Conservation (phyloP, 2,888 invertebrate genomes). For the Acanthacorydalis orientalis region DNA sequence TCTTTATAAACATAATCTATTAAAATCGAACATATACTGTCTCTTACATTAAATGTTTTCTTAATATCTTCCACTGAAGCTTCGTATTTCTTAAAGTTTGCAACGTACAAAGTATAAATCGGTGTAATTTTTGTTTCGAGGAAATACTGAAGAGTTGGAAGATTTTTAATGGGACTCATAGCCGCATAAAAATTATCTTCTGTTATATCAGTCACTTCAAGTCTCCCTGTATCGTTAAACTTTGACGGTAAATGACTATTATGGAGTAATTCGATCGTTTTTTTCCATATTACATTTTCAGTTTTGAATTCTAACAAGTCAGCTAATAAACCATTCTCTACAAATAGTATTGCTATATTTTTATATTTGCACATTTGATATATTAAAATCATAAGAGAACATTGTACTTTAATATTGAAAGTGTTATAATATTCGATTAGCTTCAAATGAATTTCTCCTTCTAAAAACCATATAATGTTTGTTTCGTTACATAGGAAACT, state of each 20-base stretch:
- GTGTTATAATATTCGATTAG: neutral
- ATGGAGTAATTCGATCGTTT: conserved; percentile 40
- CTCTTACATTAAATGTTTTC: no score
- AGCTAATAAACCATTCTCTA: neutral
- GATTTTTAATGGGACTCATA: conserved; percentile 11
- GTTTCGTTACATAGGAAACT: neutral
- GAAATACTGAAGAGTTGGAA: conserved; percentile 19
- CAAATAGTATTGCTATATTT: neutral
- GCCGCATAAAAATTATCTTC: conserved; percentile 14
- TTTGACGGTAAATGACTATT: conserved; percentile 41
- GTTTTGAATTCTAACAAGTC: conserved; percentile 15
- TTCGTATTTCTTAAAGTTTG: conserved; percentile 13
- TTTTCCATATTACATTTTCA: conserved; percentile 38
- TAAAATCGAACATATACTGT: neutral
- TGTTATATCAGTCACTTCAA: conserved; percentile 42
- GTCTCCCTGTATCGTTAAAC: conserved; percentile 39
- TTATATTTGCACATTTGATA: conserved; percentile 3
- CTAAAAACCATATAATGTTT: conserved; percentile 1
- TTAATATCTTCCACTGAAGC: neutral
- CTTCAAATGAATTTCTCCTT: neutral
- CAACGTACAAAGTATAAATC: conserved; percentile 18
- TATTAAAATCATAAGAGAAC: neutral
- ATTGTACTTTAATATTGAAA: neutral
- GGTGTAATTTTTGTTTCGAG: conserved; percentile 18
- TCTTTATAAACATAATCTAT: neutral